phyloP scores from a whole-genome alignment of 2,888 invertebrate species.

The Gordius sp. region DNA sequence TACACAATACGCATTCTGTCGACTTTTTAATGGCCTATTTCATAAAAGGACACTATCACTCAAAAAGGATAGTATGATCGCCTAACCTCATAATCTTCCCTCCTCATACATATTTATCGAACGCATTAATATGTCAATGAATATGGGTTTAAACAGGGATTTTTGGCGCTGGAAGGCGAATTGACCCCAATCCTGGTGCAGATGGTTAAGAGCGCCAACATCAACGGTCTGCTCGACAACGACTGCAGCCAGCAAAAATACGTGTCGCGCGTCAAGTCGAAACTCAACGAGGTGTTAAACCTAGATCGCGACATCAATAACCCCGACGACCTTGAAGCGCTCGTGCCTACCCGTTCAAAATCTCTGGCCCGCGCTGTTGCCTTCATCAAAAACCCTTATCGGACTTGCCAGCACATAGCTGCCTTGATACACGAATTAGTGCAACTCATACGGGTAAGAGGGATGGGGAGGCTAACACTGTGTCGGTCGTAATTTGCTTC shows the following conservation, averaged over 20 bases:
- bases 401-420: slow-evolving; percentile 69
- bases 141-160: slow-evolving; percentile 38
- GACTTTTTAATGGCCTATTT: too few relatives aligned
- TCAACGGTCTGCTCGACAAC: slow-evolving; percentile 65
- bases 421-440: slow-evolving; percentile 56
- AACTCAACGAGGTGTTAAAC: slow-evolving; percentile 6
- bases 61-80: too few relatives aligned
- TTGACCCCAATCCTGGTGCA: slow-evolving; percentile 91
- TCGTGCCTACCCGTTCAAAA: slow-evolving; percentile 26
- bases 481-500: too few relatives aligned
- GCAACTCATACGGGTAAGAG: slow-evolving; percentile 52
- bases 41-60: too few relatives aligned
- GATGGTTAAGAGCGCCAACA: slow-evolving; percentile 90
- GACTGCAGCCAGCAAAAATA: slow-evolving; percentile 39
- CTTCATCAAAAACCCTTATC: slow-evolving; percentile 77
- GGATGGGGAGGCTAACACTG: too few relatives aligned
- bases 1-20: too few relatives aligned
- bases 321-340: background rate
- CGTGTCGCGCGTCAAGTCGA: background rate
- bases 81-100: too few relatives aligned
- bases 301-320: background rate
- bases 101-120: too few relatives aligned
- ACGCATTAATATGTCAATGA: too few relatives aligned
- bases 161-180: slow-evolving; percentile 85
- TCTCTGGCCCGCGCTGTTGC: slow-evolving; percentile 69